Conservation (phyloP, 1,140 invertebrate species). For the Lasioglossum albipes region DNA sequence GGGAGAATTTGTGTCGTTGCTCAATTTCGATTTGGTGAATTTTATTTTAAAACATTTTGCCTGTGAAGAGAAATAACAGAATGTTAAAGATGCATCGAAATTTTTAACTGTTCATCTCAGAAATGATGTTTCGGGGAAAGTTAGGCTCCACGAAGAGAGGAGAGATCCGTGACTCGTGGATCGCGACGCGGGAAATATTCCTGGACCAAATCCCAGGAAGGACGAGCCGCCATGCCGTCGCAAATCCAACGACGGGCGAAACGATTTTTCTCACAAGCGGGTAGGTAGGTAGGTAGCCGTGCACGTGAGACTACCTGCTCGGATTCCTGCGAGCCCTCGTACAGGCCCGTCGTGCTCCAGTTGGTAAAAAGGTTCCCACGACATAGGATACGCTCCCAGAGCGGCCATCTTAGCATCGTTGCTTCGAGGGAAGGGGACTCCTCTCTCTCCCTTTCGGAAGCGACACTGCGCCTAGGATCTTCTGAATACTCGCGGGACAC, state of each 20-base stretch:
- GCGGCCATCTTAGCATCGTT: slow-evolving; percentile 58
- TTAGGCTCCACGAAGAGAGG: too few relatives aligned
- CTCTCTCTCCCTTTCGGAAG: slow-evolving; percentile 49
- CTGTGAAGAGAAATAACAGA: too few relatives aligned
- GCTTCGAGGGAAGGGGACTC: slow-evolving; percentile 27
- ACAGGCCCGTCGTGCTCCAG: slow-evolving; percentile 71
- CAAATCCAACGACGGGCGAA: slow-evolving; percentile 58
- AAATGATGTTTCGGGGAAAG: too few relatives aligned
- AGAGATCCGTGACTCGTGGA: neutral
- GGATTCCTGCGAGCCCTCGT: slow-evolving; percentile 60
- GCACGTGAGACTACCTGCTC: slow-evolving; percentile 75
- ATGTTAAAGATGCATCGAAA: too few relatives aligned
- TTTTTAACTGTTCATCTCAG: too few relatives aligned
- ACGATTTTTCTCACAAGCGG: slow-evolving; percentile 75
- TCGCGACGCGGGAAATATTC: slow-evolving; percentile 28
- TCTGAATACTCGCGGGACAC: slow-evolving; percentile 30
- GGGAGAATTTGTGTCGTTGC: too few relatives aligned
- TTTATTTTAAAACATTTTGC: too few relatives aligned
- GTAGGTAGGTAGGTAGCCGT: slow-evolving; percentile 44
- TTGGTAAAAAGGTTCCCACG: slow-evolving; percentile 78
- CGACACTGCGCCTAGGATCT: slow-evolving; percentile 23
- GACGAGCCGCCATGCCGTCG: slow-evolving; percentile 54
- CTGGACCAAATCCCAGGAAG: slow-evolving; percentile 51
- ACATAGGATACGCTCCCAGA: slow-evolving; percentile 66
- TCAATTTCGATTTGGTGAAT: too few relatives aligned